These are phyloP conservation scores for Turritopsis rubra DNA, from an alignment of 30 jellyfish, hydroid and myxozoan genomes.

Conservation along the genomic window DNA sequence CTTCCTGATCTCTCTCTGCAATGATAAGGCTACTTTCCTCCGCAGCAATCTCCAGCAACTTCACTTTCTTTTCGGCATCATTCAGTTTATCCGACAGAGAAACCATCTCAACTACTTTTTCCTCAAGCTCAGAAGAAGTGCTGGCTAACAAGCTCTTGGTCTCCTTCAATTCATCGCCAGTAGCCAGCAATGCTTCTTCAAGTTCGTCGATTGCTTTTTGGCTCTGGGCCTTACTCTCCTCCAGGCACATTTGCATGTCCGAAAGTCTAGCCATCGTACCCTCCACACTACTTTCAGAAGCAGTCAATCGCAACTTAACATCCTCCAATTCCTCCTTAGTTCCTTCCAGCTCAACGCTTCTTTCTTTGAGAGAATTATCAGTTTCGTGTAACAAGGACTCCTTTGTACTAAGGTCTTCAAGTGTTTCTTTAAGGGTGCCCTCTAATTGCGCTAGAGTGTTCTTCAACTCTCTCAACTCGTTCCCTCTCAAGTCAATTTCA, in stretches of 20 bases:
- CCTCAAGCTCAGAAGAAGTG: neutral
- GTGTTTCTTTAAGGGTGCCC: neutral
- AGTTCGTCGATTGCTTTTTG: neutral
- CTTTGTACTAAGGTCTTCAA: neutral
- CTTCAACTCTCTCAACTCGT: neutral
- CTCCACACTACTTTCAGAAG: neutral
- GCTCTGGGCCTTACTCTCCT: neutral
- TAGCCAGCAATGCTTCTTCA: neutral
- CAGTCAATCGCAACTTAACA: too few relatives aligned
- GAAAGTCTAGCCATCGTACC: neutral
- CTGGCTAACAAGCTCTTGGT: neutral
- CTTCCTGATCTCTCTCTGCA: conserved; percentile 5
- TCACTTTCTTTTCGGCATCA: neutral
- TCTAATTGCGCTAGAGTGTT: neutral
- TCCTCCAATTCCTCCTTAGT: neutral
- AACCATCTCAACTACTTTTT: neutral
- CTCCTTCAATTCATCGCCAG: neutral
- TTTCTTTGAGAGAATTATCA: neutral
- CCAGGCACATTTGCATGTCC: neutral
- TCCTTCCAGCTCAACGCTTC: neutral
- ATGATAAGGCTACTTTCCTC: conserved; percentile 1
- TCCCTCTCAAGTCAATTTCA: neutral
- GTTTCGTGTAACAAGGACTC: neutral
- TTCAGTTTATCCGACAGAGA: neutral
- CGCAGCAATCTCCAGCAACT: neutral